Base-by-base conservation (phyloP, 2,888 invertebrate genomes). In the Entomobrya multifasciata region DNA sequence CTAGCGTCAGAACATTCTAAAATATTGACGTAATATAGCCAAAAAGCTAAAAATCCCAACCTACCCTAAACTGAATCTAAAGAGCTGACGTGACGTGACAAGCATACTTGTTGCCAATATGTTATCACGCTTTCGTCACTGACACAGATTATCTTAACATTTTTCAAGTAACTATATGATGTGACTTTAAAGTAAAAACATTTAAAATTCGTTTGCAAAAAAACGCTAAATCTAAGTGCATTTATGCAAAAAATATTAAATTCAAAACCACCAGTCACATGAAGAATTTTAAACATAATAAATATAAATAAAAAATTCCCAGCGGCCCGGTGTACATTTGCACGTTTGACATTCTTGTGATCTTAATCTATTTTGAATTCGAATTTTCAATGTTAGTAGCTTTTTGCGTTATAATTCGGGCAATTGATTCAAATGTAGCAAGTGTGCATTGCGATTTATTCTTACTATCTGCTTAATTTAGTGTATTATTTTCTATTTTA, bases 111-210 rank as follows among this genome's bases (percentile, higher is more conserved):
- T 44, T 80, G 80, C 67, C 67, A 80, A 80, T 67, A 70, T n/a
- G n/a, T n/a, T n/a, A n/a, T 36, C 55, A 72, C 44, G 67, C 22
- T 67, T 11, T 57, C 49, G 70, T 41, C 72, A 81, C 44, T 81
- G 81, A 81, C 81, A 81, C 81, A 81, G 70, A 72, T 81, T 81
- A 70, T 72, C 67, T 27, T 36, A 65, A 65, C 62, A 22, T 4
- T 36, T 65, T 65, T 65, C 2, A 11, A 67, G 0, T 25, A 47
- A 44, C 47, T 17, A 52, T 49, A 62, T 17, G n/a, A 6, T 20
- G 30, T 67, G 22, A 2, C 44, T 22, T 60, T 55, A 13, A 17
- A 72, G 30, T 30, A 77, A n/a, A n/a, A n/a, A n/a, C n/a, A n/a
- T n/a, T n/a, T n/a, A n/a, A n/a, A n/a, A n/a, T n/a, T n/a, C n/a